Base-by-base conservation (phyloP, 2,888 invertebrate species). In the Tenthredo mesomela region DNA sequence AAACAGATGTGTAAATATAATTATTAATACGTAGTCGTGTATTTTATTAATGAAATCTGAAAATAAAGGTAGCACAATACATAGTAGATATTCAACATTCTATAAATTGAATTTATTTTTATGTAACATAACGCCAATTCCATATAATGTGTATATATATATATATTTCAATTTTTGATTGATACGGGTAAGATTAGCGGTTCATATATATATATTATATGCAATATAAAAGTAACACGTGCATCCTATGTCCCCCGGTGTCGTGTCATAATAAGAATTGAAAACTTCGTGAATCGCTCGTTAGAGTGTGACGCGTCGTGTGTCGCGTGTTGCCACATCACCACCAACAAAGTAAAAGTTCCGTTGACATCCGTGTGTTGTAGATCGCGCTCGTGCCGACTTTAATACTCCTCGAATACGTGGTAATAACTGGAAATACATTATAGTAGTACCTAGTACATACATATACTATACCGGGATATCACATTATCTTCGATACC, bases 311-410 rank as follows among this genome's bases (percentile, higher is more conserved):
- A 82, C 47, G 82, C 82, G 87, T 86, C 86, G 86, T 87, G 88
- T 92, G 92, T 91, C 91, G 92, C 92, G 92, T 92, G 92, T 92
- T 92, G 92, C 92, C 92, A 92, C 92, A 92, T 92, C 92, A 92
- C 90, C 83, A 83, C 83, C 85, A 85, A 82, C 92, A 91, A 89
- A 90, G 89, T 88, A 88, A 90, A 89, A 88, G 87, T 88, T 89
- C 89, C 88, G 85, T 89, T 88, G 89, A 89, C 89, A 87, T 89
- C 88, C 88, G 88, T 88, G 89, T 89, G 88, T 90, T 80, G 80
- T 80, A 61, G 73, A 89, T 91, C 87, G 91, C 92, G 92, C 91
- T 90, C 88, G 89, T 88, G 90, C 90, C 89, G 89, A 89, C 88
- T 88, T 84, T 37, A n/a, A n/a, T n/a, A 82, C 80, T 86, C 87